Evolutionary conservation across 2,797 vertebrate species (phyloP), one percentile per base, ranked within the genome.

Genomic region (Hozukius guyotensis): DNA sequence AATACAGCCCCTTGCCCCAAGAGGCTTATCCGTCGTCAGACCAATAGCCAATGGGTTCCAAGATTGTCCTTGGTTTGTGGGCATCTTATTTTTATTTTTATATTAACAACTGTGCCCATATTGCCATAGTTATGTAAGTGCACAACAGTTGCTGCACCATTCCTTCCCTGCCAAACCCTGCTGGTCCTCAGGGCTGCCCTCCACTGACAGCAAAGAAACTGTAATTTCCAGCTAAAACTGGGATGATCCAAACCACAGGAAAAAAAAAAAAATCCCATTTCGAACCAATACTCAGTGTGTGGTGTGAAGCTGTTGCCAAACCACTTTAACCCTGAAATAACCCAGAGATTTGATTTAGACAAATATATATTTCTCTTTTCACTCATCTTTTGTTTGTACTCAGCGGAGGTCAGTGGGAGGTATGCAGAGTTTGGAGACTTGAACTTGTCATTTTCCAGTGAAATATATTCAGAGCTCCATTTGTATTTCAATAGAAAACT

Each of bases 211-310:
- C 69, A 80, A 73, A 77, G n/a, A 56, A 42, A 65, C 81, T 82
- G 63, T 89, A 81, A 87, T 90, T 89, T 84, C 27, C 34, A 70
- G 73, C 72, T 91, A 89, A 82, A 87, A 75, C 62, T 52, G 66
- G 87, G 53, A 83, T 9, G 61, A 77, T 72, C 66, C 59, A 63
- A 78, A 82, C 87, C 84, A 59, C 85, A 77, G 18, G 16, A 18
- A 32, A 13, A 13, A 46, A 2, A 55, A 75, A 72, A 72, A 75
- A 77, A 74, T 69, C 61, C 29, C 8, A 76, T 81, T 81, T 62
- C 38, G 31, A 80, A 61, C 20, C 61, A 76, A 69, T 55, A 55
- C 32, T 76, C 53, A 75, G 67, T 75, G 36, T 78, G 78, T 82
- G 81, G 75, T 16, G 20, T 42, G 16, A 49, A 62, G 16, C 76